Conservation (phyloP, 2,113 vertebrate genomes). For the Philantomba maxwellii region DNA sequence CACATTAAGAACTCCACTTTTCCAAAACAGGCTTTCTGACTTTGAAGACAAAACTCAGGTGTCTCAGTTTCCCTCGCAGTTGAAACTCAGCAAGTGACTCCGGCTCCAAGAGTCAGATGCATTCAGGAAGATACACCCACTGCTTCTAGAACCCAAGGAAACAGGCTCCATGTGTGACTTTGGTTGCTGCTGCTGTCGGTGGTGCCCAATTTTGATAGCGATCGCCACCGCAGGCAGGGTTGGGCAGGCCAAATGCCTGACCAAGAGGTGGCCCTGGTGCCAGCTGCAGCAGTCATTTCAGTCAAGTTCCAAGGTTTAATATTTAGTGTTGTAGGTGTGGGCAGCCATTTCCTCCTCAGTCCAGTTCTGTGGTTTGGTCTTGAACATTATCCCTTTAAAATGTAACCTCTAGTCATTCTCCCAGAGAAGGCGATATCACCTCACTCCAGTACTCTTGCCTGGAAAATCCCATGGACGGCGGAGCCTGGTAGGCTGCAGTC, state of each 20-base stretch:
- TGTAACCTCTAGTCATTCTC: background rate
- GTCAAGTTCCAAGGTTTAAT: background rate
- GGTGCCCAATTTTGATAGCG: background rate
- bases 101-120: background rate
- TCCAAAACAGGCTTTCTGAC: background rate
- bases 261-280: background rate
- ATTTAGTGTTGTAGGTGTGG: background rate
- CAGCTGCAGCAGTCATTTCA: background rate
- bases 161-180: background rate
- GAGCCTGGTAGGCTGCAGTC: too few relatives aligned
- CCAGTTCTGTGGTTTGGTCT: background rate
- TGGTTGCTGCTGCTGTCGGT: background rate
- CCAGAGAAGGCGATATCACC: rapidly evolving
- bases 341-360: background rate
- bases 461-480: too few relatives aligned
- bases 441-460: too few relatives aligned
- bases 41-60: background rate
- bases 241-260: background rate
- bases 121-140: rapidly evolving
- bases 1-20: background rate
- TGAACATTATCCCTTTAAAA: background rate
- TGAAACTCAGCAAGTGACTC: background rate
- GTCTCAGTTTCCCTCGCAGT: background rate
- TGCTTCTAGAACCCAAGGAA: background rate
- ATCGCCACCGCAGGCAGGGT: rapidly evolving